phyloP scores from a whole-genome alignment of 2,113 vertebrate genomes.

The Antechinus flavipes region DNA sequence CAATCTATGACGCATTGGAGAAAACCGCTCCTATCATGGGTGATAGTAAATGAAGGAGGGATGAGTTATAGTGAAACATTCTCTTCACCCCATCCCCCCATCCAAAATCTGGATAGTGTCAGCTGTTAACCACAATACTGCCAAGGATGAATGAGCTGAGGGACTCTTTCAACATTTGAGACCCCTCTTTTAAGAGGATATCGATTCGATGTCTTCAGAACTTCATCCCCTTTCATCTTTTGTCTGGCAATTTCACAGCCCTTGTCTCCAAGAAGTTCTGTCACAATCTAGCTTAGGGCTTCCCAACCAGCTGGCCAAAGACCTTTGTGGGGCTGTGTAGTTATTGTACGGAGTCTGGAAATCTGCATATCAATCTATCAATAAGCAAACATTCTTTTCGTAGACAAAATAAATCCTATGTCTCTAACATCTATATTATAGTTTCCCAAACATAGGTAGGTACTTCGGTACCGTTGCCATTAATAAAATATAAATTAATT shows the following conservation, averaged over 20 bases:
- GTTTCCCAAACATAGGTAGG: not conserved
- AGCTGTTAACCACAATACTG: not conserved
- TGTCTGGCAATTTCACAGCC: not conserved
- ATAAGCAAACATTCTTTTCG: not conserved
- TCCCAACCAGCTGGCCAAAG: not conserved
- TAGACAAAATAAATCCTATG: not conserved
- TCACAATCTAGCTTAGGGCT: not conserved
- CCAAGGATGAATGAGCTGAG: not conserved
- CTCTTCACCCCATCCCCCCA: not conserved
- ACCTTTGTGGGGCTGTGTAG: not conserved
- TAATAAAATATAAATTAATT: not conserved
- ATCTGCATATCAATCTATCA: not conserved
- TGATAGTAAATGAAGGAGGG: not conserved
- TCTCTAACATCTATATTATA: not conserved
- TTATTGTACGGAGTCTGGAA: not conserved
- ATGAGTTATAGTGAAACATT: not conserved
- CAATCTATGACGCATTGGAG: not conserved
- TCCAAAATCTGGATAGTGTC: not conserved
- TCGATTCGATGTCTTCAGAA: constrained; percentile 1
- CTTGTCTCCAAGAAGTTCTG: not conserved
- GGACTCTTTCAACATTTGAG: not conserved
- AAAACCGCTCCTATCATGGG: not conserved
- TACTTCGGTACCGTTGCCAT: not conserved
- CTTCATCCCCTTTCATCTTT: not conserved
- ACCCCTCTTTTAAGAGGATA: not conserved